These are phyloP conservation scores for Muntiacus reevesi DNA, from an alignment of 2,113 vertebrate genomes.

Conservation along the genomic window DNA sequence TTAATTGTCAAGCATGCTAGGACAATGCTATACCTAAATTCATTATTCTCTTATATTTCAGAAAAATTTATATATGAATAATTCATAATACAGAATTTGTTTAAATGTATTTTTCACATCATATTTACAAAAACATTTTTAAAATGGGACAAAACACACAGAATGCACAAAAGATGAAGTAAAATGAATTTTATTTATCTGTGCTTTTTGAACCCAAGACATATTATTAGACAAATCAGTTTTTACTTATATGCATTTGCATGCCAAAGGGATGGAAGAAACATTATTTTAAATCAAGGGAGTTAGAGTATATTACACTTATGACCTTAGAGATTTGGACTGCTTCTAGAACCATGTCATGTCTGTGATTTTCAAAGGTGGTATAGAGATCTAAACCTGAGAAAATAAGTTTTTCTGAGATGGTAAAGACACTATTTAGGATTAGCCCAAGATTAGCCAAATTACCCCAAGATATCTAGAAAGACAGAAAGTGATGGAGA, in stretches of 20 bases:
- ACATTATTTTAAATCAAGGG: neutral
- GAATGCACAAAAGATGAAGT: neutral
- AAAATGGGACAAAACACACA: neutral
- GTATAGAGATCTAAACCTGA: neutral
- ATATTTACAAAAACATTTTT: neutral
- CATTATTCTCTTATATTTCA: neutral
- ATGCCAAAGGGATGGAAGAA: neutral
- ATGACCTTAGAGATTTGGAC: neutral
- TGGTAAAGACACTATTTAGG: neutral
- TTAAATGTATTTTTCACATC: neutral
- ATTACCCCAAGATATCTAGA: neutral
- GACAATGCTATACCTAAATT: neutral
- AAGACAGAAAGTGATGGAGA: neutral
- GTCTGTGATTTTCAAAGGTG: neutral
- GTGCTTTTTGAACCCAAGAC: neutral
- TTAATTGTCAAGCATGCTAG: neutral
- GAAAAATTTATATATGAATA: neutral
- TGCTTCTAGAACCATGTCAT: neutral
- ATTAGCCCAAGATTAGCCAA: neutral
- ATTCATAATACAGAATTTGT: neutral
- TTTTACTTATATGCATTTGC: neutral
- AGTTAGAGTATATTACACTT: neutral
- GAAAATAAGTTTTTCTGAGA: neutral
- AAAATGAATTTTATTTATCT: neutral
- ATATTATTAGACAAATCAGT: neutral